Base-by-base conservation (phyloP, 1,140 invertebrate species). In the Drosophila sechellia region DNA sequence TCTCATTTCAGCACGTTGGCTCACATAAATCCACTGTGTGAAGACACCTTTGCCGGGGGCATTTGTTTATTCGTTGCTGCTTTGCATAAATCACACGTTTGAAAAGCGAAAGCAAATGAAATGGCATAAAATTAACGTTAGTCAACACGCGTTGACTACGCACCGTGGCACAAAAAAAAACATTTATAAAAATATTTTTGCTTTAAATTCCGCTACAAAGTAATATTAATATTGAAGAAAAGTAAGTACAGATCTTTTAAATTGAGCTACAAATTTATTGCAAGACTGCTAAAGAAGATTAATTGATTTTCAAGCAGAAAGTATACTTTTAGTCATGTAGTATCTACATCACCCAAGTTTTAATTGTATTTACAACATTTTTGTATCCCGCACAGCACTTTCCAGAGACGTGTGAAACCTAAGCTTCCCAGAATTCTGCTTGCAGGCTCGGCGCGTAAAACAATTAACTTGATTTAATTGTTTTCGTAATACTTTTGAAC, bases 21-120 rank as follows among this genome's bases (percentile, higher is more conserved):
- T 31, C 48, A 75, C 52, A 57, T 70, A 70, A 71, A 70, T 71
- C 35, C 52, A 57, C 35, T 43, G 20, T 37, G 64, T 70, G 53
- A 27, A 83, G 84, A 86, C 84, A 89, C 79, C 79, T 86, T 75
- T 31, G 40, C 42, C 50, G 49, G 12, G 34, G 73, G 77, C 58
- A 86, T 86, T 76, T 79, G 77, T 83, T 86, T 83, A 87, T 86
- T 86, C 81, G 70, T 45, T 57, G 66, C 76, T 86, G 70, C 70
- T 86, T 86, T 76, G 83, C 79, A 86, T 86, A 83, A 87, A 86
- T 86, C 84, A 81, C 84, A 83, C 83, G 71, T 86, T 86, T 77
- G 50, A 52, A 71, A 70, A 57, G 68, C 45, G 65, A 76, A 58
- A 61, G 65, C 52, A 65, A 83, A 86, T 87, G 72, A 74, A 87